phyloP scores from a whole-genome alignment of 2,888 invertebrate genomes.

The Syrphus vitripennis region DNA sequence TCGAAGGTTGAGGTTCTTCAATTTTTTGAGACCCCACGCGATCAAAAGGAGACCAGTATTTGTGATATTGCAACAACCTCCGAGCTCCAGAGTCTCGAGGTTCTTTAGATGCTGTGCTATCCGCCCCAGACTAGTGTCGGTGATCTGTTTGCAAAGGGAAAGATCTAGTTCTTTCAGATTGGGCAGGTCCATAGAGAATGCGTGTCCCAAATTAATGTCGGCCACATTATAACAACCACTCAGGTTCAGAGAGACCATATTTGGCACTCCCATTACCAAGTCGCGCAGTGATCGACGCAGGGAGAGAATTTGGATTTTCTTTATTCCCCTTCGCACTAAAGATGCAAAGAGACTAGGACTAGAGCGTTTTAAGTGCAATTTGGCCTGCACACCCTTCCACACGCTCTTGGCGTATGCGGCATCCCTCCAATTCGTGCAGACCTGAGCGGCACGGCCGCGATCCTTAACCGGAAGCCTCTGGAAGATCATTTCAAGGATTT shows the following conservation, averaged over 20 bases:
- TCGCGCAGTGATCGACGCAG: slow-evolving; percentile 91
- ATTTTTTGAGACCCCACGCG: slow-evolving; percentile 92
- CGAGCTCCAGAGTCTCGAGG: slow-evolving; percentile 92
- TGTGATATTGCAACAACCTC: slow-evolving; percentile 95
- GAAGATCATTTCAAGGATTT: slow-evolving; percentile 95
- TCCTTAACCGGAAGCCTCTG: slow-evolving; percentile 93
- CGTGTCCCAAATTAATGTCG: slow-evolving; percentile 91
- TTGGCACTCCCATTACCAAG: slow-evolving; percentile 92
- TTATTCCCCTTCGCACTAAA: slow-evolving; percentile 92
- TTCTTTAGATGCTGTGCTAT: slow-evolving; percentile 93
- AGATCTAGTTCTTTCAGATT: slow-evolving; percentile 91
- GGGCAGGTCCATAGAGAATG: slow-evolving; percentile 89
- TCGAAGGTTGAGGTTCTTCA: slow-evolving; percentile 92
- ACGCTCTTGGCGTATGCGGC: slow-evolving; percentile 95
- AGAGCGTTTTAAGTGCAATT: slow-evolving; percentile 91
- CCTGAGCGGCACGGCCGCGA: slow-evolving; percentile 94
- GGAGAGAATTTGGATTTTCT: slow-evolving; percentile 93
- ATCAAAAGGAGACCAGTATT: slow-evolving; percentile 93
- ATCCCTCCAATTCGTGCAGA: slow-evolving; percentile 94
- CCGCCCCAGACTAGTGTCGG: slow-evolving; percentile 92
- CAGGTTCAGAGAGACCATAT: slow-evolving; percentile 92
- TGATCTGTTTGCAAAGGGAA: slow-evolving; percentile 96
- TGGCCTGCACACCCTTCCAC: slow-evolving; percentile 96
- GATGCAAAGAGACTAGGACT: slow-evolving; percentile 93
- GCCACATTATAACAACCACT: slow-evolving; percentile 97